phyloP scores from a whole-genome alignment of 2,113 vertebrate genomes.

The Oryzias melastigma region DNA sequence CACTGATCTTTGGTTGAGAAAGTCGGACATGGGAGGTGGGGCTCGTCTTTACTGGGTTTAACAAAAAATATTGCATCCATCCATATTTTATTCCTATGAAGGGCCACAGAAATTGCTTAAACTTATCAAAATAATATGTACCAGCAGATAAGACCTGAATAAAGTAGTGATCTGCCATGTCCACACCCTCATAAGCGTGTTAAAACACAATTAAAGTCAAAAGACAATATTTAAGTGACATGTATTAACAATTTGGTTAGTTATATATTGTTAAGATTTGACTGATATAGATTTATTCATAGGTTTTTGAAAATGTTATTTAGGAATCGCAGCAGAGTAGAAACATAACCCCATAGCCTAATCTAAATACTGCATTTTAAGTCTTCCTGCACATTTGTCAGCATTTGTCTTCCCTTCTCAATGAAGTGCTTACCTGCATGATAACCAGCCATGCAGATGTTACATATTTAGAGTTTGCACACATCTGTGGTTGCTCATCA shows the following conservation, averaged over 20 bases:
- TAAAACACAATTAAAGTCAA: slow-evolving; percentile 18
- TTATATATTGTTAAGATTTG: slow-evolving; percentile 14
- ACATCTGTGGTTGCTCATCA: slow-evolving; percentile 23
- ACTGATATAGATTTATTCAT: slow-evolving; percentile 24
- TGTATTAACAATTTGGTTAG: background rate
- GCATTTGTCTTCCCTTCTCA: slow-evolving; percentile 1
- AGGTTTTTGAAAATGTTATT: slow-evolving; percentile 26
- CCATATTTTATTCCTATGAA: no score
- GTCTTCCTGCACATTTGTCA: background rate
- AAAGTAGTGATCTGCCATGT: slow-evolving; percentile 25
- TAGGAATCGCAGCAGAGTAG: slow-evolving; percentile 16
- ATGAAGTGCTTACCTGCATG: slow-evolving; percentile 10
- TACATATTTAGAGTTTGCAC: slow-evolving; percentile 24
- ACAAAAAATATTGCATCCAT: no score
- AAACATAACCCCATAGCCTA: slow-evolving; percentile 7
- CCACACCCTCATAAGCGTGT: slow-evolving; percentile 36
- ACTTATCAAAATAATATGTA: no score
- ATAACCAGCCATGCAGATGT: slow-evolving; percentile 6
- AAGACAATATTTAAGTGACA: no score
- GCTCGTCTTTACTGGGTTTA: no score
- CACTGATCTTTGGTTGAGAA: no score
- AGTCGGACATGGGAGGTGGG: no score
- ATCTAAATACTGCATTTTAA: slow-evolving; percentile 7
- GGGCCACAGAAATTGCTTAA: no score
- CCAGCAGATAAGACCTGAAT: slow-evolving; percentile 7